Conservation (phyloP, 2,113 vertebrate genomes). For the Cottus gobio region DNA sequence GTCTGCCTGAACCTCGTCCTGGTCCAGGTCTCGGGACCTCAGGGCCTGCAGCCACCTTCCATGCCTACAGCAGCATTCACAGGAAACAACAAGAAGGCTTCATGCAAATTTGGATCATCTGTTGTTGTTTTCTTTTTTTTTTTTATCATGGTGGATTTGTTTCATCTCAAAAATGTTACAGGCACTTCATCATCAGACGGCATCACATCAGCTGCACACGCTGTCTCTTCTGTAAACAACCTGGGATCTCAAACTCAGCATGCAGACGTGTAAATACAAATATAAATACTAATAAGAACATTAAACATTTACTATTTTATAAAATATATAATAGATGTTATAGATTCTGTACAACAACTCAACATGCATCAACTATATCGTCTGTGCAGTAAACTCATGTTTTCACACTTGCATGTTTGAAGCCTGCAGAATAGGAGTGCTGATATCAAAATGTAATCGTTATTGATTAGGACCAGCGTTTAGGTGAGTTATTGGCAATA, state of each 20-base stretch:
- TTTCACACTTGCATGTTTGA: slow-evolving; percentile 28
- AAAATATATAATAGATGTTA: slow-evolving; percentile 67
- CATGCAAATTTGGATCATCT: slow-evolving; percentile 66
- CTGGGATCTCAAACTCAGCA: slow-evolving; percentile 39
- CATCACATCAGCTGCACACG: slow-evolving; percentile 47
- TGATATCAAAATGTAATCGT: background rate
- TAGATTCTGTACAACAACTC: slow-evolving; percentile 64
- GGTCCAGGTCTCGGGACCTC: slow-evolving; percentile 49
- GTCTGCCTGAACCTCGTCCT: slow-evolving; percentile 37
- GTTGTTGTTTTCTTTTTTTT: too few species aligned
- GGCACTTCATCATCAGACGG: slow-evolving; percentile 74
- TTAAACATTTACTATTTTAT: slow-evolving; percentile 40
- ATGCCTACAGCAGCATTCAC: slow-evolving; percentile 61
- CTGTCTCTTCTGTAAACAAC: slow-evolving; percentile 42
- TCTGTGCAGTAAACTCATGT: slow-evolving; percentile 52
- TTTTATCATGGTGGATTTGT: slow-evolving; percentile 30
- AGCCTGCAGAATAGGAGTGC: slow-evolving; percentile 35
- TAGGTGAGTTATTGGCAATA: too few species aligned
- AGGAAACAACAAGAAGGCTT: slow-evolving; percentile 55
- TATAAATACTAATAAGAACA: slow-evolving; percentile 41
- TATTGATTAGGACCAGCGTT: background rate
- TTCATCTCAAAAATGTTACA: slow-evolving; percentile 60
- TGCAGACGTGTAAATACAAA: slow-evolving; percentile 57
- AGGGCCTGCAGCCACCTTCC: slow-evolving; percentile 23
- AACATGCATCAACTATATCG: slow-evolving; percentile 68